phyloP scores from a whole-genome alignment of 64 coral and sea anemone genomes.

The Astreopora myriophthalma region DNA sequence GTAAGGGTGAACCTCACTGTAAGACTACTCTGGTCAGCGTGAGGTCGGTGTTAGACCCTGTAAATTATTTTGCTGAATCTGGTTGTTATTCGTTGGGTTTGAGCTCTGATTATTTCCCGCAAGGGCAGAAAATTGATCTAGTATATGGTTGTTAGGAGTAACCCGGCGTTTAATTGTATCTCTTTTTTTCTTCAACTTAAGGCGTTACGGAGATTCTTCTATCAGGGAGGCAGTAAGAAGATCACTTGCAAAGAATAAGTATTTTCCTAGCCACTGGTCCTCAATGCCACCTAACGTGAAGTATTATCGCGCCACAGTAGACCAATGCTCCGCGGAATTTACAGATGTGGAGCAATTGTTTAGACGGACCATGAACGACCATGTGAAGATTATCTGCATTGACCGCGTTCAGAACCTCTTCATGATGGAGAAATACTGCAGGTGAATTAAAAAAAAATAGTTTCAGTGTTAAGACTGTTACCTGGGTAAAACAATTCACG shows the following conservation, averaged over 20 bases:
- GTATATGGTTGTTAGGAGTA: too few species aligned
- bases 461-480: too few species aligned
- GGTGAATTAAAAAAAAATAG: constrained; percentile 40
- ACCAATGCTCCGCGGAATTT: constrained; percentile 37
- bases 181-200: background rate
- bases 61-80: too few species aligned
- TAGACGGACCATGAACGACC: constrained; percentile 31
- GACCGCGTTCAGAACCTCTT: constrained; percentile 74
- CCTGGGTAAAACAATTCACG: too few species aligned
- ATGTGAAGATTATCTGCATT: background rate
- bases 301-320: constrained; percentile 31
- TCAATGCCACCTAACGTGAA: constrained; percentile 33
- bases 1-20: too few species aligned
- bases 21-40: too few species aligned
- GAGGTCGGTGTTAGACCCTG: too few species aligned
- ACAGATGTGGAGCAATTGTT: constrained; percentile 61
- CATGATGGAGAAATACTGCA: constrained; percentile 76
- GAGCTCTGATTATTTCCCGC: too few species aligned
- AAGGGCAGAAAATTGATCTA: too few species aligned
- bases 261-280: constrained; percentile 40
- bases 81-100: too few species aligned
- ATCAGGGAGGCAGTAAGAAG: background rate
- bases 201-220: background rate
- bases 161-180: background rate
- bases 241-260: background rate